Base-by-base conservation (phyloP, 2,888 invertebrate species). In the Mesorhabditis spiculigera region DNA sequence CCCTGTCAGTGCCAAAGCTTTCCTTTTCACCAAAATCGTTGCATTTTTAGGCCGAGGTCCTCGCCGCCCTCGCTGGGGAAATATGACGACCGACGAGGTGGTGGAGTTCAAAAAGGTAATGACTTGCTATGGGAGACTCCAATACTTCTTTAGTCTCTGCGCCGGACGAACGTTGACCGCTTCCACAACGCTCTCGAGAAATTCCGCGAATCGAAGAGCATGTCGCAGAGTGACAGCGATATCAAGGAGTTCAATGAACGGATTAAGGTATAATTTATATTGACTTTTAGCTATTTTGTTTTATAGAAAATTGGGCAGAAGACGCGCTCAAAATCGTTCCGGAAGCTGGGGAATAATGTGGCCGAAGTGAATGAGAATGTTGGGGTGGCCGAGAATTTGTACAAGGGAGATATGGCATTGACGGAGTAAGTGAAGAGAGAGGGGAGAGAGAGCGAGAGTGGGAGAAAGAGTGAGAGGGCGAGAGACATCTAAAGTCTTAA, bases 391-490 rank as follows among this genome's bases (percentile, higher is more conserved):
- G 73, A 75, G 62, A 63, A 73, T 16, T 63, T 79, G 4, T 80
- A 80, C 69, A 78, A 80, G 64, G 79, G 77, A 63, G 80, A 80
- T 63, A 79, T 80, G 68, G 73, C 77, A 0, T 65, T 80, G 42
- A 77, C 78, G 5, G 71, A 71, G 76, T 78, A n/a, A 50, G 58
- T 13, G n/a, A 50, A 50, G 58, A 10, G n/a, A 50, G n/a, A n/a
- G n/a, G n/a, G n/a, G n/a, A n/a, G n/a, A 50, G 28, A 28, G 28
- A 1, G 28, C 1, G 28, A 28, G 28, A 28, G 28, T 1, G 28
- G 3, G 28, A 28, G 28, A 28, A 3, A 3, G 28, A 28, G 28
- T 28, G 28, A 28, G 28, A 1, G 28, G 3, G 28, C 28, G 28
- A 28, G 28, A 28, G 28, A 50, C 8, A 50, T 13, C n/a, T 10